Percentiles rank a stretch among this genome's conserved stretches.
Conservation (phyloP, 2,888 invertebrate species). For the Macropis europaea region DNA sequence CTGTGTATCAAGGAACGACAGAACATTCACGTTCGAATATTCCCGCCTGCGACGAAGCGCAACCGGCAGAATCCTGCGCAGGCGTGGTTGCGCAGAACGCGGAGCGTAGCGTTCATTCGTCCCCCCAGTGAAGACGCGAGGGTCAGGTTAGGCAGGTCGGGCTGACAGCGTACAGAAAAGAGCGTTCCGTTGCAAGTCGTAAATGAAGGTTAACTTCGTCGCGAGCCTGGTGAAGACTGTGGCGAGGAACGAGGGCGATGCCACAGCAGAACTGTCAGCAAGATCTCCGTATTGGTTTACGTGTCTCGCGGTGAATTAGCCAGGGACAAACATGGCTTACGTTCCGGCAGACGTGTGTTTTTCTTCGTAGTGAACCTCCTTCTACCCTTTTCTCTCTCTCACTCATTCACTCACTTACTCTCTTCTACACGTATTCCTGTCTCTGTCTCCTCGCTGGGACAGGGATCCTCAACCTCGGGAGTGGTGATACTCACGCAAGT, state of each 20-base stretch:
- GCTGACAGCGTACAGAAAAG: slow-evolving; percentile 65
- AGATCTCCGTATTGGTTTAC: slow-evolving; percentile 29
- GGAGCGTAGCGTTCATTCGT: slow-evolving; percentile 26
- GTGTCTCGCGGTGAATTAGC: slow-evolving; percentile 42
- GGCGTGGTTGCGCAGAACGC: slow-evolving; percentile 30
- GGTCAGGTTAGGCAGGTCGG: slow-evolving; percentile 73
- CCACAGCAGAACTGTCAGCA: slow-evolving; percentile 23
- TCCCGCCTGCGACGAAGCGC: slow-evolving; percentile 9
- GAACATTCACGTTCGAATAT: too few relatives aligned
- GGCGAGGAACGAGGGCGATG: slow-evolving; percentile 33
- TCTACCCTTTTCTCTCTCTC: slow-evolving; percentile 3
- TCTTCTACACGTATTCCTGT: slow-evolving; percentile 48
- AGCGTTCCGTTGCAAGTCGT: slow-evolving; percentile 47
- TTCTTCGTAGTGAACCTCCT: slow-evolving; percentile 54
- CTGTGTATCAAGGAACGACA: too few relatives aligned
- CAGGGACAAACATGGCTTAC: slow-evolving; percentile 53
- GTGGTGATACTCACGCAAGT: slow-evolving; percentile 60
- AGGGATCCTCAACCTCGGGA: slow-evolving; percentile 73
- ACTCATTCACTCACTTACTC: neutral
- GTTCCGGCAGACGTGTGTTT: slow-evolving; percentile 70
- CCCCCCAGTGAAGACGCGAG: slow-evolving; percentile 43
- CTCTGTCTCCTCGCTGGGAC: slow-evolving; percentile 59
- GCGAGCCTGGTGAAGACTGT: slow-evolving; percentile 38
- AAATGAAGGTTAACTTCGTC: slow-evolving; percentile 66
- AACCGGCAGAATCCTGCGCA: slow-evolving; percentile 43